Evolutionary conservation across 2,888 invertebrate species (phyloP), one percentile per base, ranked within the genome.

Genomic region (Hypolimnas misippus): DNA sequence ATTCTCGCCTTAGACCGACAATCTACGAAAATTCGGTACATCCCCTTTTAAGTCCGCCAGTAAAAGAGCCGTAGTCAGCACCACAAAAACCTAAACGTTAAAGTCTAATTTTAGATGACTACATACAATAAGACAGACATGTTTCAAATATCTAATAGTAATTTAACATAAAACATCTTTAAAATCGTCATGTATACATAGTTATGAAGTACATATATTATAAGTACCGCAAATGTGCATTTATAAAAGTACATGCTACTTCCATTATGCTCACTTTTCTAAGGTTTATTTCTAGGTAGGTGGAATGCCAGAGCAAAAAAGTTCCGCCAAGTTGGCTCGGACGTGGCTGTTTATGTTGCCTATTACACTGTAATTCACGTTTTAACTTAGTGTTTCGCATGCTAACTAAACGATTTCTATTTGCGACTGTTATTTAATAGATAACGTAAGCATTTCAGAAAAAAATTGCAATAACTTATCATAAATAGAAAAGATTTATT

Each of bases 301-400:
- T 66, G 69, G 74, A 76, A 76, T 75, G 66, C 69, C 63, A 72
- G 66, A 76, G 70, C 69, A 69, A 73, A 73, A 74, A 75, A 73
- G 67, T 76, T 75, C 57, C 68, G 63, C 62, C 65, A 70, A 73
- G 69, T 74, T 72, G 62, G 67, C 63, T 65, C 62, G 64, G 53
- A 60, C 63, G 57, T 66, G 63, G 64, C 65, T 66, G 60, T 69
- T 71, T 73, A 67, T 70, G 67, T 67, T 64, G 57, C 56, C 42
- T 58, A 66, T 66, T 66, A 63, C 68, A 67, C 65, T 65, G 63
- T 68, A 67, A 68, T 65, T 69, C 66, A 69, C 67, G 65, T 63
- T 67, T 60, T 58, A 57, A 62, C 58, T 58, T 50, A 58, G 61
- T 58, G 55, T 50, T 57, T 60, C 57, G 66, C 63, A 61, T 66